Percentiles rank a stretch among this genome's conserved stretches.
Evolutionary conservation across 2,797 vertebrate species (phyloP).

Genomic region (Ibycter americanus): DNA sequence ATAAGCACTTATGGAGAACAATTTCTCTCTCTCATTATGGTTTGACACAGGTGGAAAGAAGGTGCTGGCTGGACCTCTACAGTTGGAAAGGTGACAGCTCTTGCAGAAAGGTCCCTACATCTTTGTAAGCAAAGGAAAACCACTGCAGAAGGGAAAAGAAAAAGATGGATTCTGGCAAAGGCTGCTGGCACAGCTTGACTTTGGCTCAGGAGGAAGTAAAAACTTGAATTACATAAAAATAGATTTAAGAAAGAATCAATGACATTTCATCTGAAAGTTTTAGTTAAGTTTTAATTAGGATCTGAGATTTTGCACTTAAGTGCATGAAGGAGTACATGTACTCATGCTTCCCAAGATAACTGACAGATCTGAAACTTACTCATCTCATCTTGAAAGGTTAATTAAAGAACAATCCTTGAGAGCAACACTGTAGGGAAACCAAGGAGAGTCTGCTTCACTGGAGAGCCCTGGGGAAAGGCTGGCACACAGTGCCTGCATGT

Average conservation of each 20-base stretch:
- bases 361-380: constrained; percentile 50
- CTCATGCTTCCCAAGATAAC: constrained; percentile 44
- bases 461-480: not conserved
- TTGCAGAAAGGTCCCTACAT: not conserved
- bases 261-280: constrained; percentile 63
- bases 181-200: constrained; percentile 41
- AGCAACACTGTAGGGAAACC: not conserved
- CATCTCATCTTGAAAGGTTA: constrained; percentile 51
- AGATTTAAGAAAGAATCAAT: constrained; percentile 58
- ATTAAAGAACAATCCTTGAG: constrained; percentile 47
- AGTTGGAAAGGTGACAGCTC: not conserved
- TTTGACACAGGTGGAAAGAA: not conserved
- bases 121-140: not conserved
- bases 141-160: not conserved
- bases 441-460: not conserved
- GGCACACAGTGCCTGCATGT: not conserved
- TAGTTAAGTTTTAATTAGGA: constrained; percentile 63
- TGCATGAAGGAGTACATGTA: constrained; percentile 1
- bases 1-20: not conserved
- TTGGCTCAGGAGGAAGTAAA: constrained; percentile 17
- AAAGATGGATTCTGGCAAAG: constrained; percentile 1
- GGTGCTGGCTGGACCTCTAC: not conserved
- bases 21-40: not conserved
- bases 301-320: constrained; percentile 23
- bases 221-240: constrained; percentile 44